A percentile compares a stretch with the other conserved stretches of the same genome.
Conservation (phyloP, 2,797 vertebrate genomes). For the Falco novaeseelandiae region DNA sequence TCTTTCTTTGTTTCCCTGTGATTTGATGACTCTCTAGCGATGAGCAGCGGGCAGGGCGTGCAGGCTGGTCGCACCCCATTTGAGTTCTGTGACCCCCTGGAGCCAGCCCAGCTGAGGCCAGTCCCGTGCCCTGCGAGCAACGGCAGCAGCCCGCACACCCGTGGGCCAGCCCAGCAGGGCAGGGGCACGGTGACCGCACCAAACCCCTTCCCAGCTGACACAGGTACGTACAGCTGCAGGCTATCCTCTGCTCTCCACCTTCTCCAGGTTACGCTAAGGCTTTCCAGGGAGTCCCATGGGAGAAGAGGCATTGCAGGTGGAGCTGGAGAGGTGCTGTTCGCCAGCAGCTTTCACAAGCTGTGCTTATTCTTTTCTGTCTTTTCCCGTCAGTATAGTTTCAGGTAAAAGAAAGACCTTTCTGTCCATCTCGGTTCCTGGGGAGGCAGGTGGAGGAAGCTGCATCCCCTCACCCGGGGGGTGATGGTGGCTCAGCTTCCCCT, state of each 20-base stretch:
- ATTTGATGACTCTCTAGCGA: slow-evolving; percentile 23
- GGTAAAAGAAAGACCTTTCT: neutral
- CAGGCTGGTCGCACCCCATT: slow-evolving; percentile 79
- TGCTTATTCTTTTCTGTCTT: neutral
- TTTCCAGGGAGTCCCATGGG: neutral
- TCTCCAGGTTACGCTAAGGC: neutral
- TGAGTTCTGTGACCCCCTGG: slow-evolving; percentile 83
- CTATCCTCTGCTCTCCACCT: neutral
- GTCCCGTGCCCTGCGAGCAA: slow-evolving; percentile 79
- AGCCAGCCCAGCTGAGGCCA: slow-evolving; percentile 75
- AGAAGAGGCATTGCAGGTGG: neutral
- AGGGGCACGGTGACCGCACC: slow-evolving; percentile 42
- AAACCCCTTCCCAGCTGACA: slow-evolving; percentile 78
- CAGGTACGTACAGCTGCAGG: slow-evolving; percentile 65
- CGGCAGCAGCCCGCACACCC: slow-evolving; percentile 79
- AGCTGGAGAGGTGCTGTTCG: neutral
- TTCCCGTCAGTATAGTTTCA: accelerated
- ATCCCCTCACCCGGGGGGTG: accelerated
- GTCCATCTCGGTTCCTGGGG: neutral
- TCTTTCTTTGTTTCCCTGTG: too few species aligned
- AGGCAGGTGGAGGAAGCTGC: neutral
- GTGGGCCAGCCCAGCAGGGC: slow-evolving; percentile 72
- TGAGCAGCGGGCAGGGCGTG: slow-evolving; percentile 75
- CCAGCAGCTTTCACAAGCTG: neutral
- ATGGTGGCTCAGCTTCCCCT: neutral